Base-by-base conservation (phyloP, 2,888 invertebrate species). In the Mesorhabditis spiculigera region DNA sequence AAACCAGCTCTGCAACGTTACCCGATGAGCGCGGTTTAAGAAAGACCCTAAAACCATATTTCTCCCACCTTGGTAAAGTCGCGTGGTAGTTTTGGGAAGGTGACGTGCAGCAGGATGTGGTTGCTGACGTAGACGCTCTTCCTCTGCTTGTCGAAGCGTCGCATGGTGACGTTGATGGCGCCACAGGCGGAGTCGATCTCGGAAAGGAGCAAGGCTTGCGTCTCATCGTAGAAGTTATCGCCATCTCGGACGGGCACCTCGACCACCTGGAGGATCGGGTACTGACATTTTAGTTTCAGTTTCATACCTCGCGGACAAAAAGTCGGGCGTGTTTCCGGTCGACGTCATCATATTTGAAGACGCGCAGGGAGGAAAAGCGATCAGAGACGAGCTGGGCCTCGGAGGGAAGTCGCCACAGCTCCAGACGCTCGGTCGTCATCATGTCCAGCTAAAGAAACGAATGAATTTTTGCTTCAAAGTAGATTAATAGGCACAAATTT, bases 111-210 rank as follows among this genome's bases (percentile, higher is more conserved):
- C 64, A 75, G 71, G 41, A 75, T 68, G 61, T 75, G 75, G 50
- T 75, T 75, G 10, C 72, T 67, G 43, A 75, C 75, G 68, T 70
- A 75, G 58, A 70, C 64, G 28, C 67, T 68, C 72, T 73, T 68
- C 43, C 43, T 63, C 8, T 58, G 66, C 69, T 72, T 72, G 45
- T 69, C 68, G 69, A 66, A 71, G 4, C 62, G 65, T 5, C 75
- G 68, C 73, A 76, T 76, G 41, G 73, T 70, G 28, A 82, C 82
- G 28, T 81, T 81, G 70, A 82, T 78, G 62, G 81, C 82, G 41
- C 83, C 82, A 67, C 82, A 82, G 4, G 82, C 82, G 16, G 78
- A 74, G 66, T 82, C 82, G 41, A 82, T 67, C 63, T 82, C 74
- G 66, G 75, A 72, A 43, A 71, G 69, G 44, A 80, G 67, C 5